These are phyloP conservation scores for Drosophila borborema DNA, from an alignment of 2,888 invertebrate species.

Conservation along the genomic window DNA sequence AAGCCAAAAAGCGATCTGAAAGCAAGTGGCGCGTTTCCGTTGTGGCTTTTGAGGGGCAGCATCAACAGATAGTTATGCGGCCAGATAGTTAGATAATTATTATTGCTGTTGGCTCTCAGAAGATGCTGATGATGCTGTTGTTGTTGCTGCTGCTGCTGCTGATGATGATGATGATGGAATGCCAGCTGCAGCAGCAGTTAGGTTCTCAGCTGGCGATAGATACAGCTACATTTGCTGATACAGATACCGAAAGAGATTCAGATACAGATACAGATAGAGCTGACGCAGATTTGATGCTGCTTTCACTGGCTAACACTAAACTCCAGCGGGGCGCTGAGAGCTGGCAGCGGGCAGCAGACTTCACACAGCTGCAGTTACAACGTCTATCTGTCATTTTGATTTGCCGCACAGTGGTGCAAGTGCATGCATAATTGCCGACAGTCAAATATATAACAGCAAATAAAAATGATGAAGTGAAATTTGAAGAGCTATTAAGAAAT, in stretches of 20 bases:
- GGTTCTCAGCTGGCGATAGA: conserved; percentile 34
- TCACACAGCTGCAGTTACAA: conserved; percentile 50
- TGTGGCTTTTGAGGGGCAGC: conserved; percentile 57
- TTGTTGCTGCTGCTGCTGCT: conserved; percentile 27
- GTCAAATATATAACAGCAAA: background rate
- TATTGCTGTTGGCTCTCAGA: conserved; percentile 53
- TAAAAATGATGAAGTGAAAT: background rate
- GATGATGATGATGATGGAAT: conserved; percentile 39
- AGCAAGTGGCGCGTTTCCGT: conserved; percentile 69
- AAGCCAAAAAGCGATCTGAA: conserved; percentile 42
- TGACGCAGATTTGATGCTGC: conserved; percentile 57
- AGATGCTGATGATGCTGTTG: conserved; percentile 5
- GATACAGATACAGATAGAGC: conserved; percentile 16
- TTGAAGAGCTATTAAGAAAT: background rate
- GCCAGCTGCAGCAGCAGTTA: conserved; percentile 29
- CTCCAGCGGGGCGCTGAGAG: conserved; percentile 17
- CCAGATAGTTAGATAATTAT: conserved; percentile 71
- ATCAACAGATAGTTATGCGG: conserved; percentile 56
- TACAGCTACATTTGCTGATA: conserved; percentile 21
- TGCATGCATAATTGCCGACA: conserved; percentile 1
- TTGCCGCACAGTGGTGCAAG: conserved; percentile 58
- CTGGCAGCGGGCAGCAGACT: conserved; percentile 5
- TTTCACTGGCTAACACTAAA: conserved; percentile 59
- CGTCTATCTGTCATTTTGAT: conserved; percentile 72
- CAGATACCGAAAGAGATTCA: conserved; percentile 14